Base-by-base conservation (phyloP, 2,797 vertebrate genomes). In the Muscicapa striata region DNA sequence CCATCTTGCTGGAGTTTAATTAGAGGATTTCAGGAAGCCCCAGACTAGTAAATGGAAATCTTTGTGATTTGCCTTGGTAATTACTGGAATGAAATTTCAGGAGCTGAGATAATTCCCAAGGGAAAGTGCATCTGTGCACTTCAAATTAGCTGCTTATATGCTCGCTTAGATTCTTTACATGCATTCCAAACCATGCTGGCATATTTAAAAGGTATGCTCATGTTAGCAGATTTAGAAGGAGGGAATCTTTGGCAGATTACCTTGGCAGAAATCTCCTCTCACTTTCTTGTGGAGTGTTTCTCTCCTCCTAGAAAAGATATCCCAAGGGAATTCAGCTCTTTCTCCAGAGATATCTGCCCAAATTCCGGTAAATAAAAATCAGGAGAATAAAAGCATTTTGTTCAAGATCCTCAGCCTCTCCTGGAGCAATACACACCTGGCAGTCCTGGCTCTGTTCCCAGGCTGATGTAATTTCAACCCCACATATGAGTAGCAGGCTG, bases 111-210 rank as follows among this genome's bases (percentile, higher is more conserved):
- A 62, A 87, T 83, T 95, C 86, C 46, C 68, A 75, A 89, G 87
- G 45, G 89, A 90, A 95, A 89, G 45, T 74, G 52, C 67, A 87
- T 95, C 84, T 84, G 63, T 85, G 89, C 51, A 74, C 51, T 84
- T 82, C 49, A 97, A 94, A 97, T 95, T 96, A 96, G 89, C 84
- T 95, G 69, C 72, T 95, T 95, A 93, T 95, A 91, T 95, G 93
- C 90, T 95, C 4, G 0, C 90, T 97, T 94, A 95, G 52, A 89
- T 92, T 95, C 82, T 83, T 97, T 94, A 87, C 68, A 72, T 85
- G 94, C 49, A 66, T 96, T 95, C 86, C 73, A 95, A 86, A 66
- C 66, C 74, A 77, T 58, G 40, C 49, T 89, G 82, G 55, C 73
- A 67, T 76, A 73, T 45, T 93, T 92, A 87, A 86, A 93, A 84